A percentile compares a stretch with the other conserved stretches of the same genome.
phyloP scores from a whole-genome alignment of 1,140 invertebrate genomes.

The Hyphantria cunea region DNA sequence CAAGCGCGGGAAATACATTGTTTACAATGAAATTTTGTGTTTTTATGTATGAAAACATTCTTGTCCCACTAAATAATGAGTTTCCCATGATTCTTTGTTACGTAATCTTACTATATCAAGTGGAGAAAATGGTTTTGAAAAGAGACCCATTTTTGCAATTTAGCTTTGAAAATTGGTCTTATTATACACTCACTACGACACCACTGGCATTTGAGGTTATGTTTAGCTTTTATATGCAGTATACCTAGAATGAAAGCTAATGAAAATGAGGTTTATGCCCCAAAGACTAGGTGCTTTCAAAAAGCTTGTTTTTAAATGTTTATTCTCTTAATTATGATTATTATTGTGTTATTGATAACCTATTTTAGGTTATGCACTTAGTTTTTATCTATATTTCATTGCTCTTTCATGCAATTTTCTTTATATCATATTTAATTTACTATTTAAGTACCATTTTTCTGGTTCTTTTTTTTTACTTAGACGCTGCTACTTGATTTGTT shows the following conservation, averaged over 20 bases:
- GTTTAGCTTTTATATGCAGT: slow-evolving; percentile 22
- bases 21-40: slow-evolving; percentile 83
- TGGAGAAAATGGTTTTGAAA: slow-evolving; percentile 81
- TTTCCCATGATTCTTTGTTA: slow-evolving; percentile 74
- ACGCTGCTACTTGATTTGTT: no score
- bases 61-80: slow-evolving; percentile 81
- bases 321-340: neutral
- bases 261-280: neutral
- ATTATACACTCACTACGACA: slow-evolving; percentile 41
- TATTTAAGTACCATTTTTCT: no score
- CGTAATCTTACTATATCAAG: slow-evolving; percentile 63
- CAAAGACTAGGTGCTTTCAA: neutral
- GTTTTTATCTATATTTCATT: slow-evolving; percentile 1
- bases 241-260: neutral
- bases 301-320: neutral
- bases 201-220: slow-evolving; percentile 62
- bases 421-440: no score
- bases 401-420: no score
- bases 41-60: slow-evolving; percentile 83
- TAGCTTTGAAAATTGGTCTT: slow-evolving; percentile 83
- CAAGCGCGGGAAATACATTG: no score
- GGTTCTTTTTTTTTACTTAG: no score
- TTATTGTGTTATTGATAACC: neutral
- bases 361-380: neutral
- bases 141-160: slow-evolving; percentile 90